These are phyloP conservation scores for Helicolenus hilgendorfi DNA, from an alignment of 2,797 vertebrate genomes.

Conservation along the genomic window DNA sequence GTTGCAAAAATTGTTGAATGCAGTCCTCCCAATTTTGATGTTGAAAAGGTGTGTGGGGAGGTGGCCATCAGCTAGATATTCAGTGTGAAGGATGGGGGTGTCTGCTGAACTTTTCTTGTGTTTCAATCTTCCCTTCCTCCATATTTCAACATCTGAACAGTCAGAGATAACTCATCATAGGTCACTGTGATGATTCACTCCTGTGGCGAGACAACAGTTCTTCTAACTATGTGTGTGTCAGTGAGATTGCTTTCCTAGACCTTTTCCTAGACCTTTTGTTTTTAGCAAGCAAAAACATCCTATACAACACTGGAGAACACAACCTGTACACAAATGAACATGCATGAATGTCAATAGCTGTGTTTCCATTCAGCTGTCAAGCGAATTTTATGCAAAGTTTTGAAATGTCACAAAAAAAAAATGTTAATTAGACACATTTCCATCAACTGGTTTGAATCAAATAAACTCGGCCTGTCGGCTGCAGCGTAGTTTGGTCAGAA, in stretches of 20 bases:
- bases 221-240: not conserved
- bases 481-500: no score
- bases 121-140: constrained; percentile 5
- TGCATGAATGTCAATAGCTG: not conserved
- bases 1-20: not conserved
- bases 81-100: not conserved
- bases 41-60: not conserved
- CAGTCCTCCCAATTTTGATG: not conserved
- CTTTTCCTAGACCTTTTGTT: not conserved
- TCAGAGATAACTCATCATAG: not conserved
- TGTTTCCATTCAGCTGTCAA: no score
- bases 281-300: not conserved
- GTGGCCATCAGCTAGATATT: not conserved
- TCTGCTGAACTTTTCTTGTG: not conserved
- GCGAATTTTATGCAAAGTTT: no score
- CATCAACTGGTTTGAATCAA: no score
- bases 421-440: no score
- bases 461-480: no score
- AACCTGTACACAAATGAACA: not conserved
- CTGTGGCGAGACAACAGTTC: not conserved
- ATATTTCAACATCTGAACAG: constrained; percentile 5
- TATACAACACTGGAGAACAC: not conserved
- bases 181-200: constrained; percentile 7
- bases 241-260: not conserved
- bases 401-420: no score